Percentiles rank a stretch among this genome's conserved stretches.
Conservation (phyloP, 2,888 invertebrate species). For the Stegophylla sp. region DNA sequence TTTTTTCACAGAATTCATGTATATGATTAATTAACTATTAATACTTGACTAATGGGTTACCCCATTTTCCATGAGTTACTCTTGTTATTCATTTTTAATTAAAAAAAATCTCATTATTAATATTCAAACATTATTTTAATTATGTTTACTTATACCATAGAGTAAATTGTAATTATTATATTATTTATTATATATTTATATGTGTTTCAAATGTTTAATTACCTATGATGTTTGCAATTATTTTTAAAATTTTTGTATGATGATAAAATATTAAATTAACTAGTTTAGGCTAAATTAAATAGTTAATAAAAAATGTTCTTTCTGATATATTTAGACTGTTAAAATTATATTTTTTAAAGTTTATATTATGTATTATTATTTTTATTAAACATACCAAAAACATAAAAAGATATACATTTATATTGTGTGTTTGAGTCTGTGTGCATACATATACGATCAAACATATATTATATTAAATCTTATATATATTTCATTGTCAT, state of each 20-base stretch:
- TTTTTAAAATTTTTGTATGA: conserved; percentile 41
- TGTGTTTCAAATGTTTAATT: conserved; percentile 45
- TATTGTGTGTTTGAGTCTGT: no score
- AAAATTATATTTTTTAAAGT: conserved; percentile 56
- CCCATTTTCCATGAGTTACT: conserved; percentile 34
- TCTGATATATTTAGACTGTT: conserved; percentile 56
- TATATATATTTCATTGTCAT: conserved; percentile 42
- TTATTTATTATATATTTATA: conserved; percentile 52
- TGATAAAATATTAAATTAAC: conserved; percentile 27
- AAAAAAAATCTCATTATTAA: conserved; percentile 52
- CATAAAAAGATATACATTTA: conserved; percentile 8
- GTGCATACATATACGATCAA: no score
- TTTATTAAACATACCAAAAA: conserved; percentile 57
- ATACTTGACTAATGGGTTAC: conserved; percentile 16
- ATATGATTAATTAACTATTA: conserved; percentile 35
- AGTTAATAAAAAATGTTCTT: conserved; percentile 26
- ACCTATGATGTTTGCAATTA: conserved; percentile 43
- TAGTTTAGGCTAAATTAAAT: conserved; percentile 19
- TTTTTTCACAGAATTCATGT: conserved; percentile 21
- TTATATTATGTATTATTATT: conserved; percentile 55
- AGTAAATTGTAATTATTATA: conserved; percentile 43
- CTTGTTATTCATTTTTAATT: conserved; percentile 51
- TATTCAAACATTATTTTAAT: conserved; percentile 41
- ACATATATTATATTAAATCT: conserved; percentile 32
- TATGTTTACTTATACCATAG: conserved; percentile 40